phyloP scores from a whole-genome alignment of 2,797 vertebrate species.

The Epinephelus malabaricus region DNA sequence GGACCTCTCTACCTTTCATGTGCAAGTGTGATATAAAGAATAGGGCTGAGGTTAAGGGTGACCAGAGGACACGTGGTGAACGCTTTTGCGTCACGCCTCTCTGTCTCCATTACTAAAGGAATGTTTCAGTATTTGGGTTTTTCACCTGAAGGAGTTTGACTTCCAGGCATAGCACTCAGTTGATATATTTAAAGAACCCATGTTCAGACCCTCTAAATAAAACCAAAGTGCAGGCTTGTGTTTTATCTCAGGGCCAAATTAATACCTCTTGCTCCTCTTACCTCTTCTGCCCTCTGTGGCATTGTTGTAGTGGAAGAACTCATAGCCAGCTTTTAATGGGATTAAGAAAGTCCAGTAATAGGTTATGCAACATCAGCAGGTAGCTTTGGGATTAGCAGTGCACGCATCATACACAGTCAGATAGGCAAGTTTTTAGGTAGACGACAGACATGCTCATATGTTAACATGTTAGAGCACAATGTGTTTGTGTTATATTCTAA shows the following conservation, averaged over 20 bases:
- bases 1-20: not conserved
- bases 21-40: not conserved
- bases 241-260: constrained; percentile 41
- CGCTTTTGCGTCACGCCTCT: not conserved
- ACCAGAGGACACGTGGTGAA: not conserved
- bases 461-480: not conserved
- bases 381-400: constrained; percentile 32
- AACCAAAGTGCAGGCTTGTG: constrained; percentile 30
- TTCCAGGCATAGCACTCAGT: not conserved
- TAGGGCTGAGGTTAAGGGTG: not conserved
- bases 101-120: not conserved
- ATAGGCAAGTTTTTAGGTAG: constrained; percentile 18
- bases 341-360: constrained; percentile 50
- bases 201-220: constrained; percentile 16
- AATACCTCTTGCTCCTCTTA: constrained; percentile 26
- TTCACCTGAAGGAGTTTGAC: not conserved
- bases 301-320: constrained; percentile 39
- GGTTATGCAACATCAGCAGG: constrained; percentile 50
- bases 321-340: constrained; percentile 45
- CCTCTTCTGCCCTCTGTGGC: constrained; percentile 25
- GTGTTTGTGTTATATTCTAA: not conserved
- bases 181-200: constrained; percentile 23
- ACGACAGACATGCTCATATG: constrained; percentile 2
- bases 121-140: constrained; percentile 4
- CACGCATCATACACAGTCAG: constrained; percentile 14